Conservation (phyloP, 2,113 vertebrate species). For the Acanthochromis polyacanthus region DNA sequence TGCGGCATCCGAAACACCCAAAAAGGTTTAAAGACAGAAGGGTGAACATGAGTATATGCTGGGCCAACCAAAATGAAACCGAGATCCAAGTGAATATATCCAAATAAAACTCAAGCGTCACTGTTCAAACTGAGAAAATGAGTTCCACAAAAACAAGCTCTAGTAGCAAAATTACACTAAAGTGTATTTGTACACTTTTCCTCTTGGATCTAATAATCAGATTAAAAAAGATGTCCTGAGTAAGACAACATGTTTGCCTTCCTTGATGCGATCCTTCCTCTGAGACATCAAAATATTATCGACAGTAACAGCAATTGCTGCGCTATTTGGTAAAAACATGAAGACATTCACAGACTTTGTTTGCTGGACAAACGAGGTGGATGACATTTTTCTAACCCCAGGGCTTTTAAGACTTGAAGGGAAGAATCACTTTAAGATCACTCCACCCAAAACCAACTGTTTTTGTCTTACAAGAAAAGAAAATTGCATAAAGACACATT, state of each 20-base stretch:
- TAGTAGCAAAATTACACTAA: background rate
- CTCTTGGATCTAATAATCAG: background rate
- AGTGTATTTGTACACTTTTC: background rate
- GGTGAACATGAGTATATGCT: constrained; percentile 31
- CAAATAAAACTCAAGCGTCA: constrained; percentile 13
- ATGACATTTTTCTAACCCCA: constrained; percentile 11
- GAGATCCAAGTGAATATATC: constrained; percentile 24
- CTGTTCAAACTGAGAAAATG: background rate
- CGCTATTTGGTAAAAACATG: background rate
- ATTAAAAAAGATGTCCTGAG: background rate
- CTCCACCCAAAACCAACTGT: background rate
- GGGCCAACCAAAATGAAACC: background rate
- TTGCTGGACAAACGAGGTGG: constrained; percentile 48
- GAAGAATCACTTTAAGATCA: background rate
- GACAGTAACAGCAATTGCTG: background rate
- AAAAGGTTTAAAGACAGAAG: constrained; percentile 40
- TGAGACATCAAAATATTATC: background rate
- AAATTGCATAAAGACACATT: too few relatives aligned
- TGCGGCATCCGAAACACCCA: constrained; percentile 39
- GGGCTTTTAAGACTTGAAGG: constrained; percentile 8
- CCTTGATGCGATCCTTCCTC: background rate
- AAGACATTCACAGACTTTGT: background rate
- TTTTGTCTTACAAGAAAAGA: background rate
- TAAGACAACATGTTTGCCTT: background rate
- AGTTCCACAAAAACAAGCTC: background rate